Percentiles rank a stretch among this genome's conserved stretches.
Evolutionary conservation across 2,797 vertebrate genomes (phyloP).

Genomic region (Enteromius unitaeniatus): DNA sequence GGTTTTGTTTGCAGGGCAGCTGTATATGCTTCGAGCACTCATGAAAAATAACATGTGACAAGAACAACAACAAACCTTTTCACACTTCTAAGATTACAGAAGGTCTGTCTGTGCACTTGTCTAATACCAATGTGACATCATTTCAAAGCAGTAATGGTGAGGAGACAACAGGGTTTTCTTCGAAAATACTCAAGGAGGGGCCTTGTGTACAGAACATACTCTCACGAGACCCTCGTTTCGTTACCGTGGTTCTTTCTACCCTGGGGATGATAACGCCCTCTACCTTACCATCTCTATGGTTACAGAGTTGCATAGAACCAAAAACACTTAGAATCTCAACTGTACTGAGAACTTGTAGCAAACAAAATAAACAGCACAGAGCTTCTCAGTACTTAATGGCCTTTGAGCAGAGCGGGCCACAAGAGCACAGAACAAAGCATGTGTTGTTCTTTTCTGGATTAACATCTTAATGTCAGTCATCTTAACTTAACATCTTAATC

Average conservation of each 20-base stretch:
- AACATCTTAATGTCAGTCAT: background rate
- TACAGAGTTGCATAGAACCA: constrained; percentile 11
- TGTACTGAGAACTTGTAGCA: constrained; percentile 17
- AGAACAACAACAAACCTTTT: background rate
- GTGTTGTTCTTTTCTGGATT: constrained; percentile 39
- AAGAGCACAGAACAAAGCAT: constrained; percentile 27
- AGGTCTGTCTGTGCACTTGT: background rate
- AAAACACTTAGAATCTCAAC: constrained; percentile 5
- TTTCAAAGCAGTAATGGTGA: constrained; percentile 3
- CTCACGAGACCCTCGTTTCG: constrained; percentile 1
- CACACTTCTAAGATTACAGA: background rate
- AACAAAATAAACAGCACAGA: background rate
- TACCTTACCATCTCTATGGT: constrained; percentile 33
- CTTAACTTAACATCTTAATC: no score
- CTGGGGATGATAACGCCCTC: constrained; percentile 5
- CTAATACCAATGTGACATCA: background rate
- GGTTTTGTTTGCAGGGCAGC: background rate
- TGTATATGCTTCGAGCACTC: background rate
- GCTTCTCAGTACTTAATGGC: background rate
- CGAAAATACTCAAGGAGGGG: constrained; percentile 20
- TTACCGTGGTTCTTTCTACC: constrained; percentile 29
- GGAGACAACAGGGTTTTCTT: background rate
- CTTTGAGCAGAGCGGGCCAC: constrained; percentile 9
- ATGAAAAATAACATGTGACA: background rate
- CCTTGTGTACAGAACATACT: constrained; percentile 1